Conservation (phyloP, 2,888 invertebrate species). For the Clunio marinus region DNA sequence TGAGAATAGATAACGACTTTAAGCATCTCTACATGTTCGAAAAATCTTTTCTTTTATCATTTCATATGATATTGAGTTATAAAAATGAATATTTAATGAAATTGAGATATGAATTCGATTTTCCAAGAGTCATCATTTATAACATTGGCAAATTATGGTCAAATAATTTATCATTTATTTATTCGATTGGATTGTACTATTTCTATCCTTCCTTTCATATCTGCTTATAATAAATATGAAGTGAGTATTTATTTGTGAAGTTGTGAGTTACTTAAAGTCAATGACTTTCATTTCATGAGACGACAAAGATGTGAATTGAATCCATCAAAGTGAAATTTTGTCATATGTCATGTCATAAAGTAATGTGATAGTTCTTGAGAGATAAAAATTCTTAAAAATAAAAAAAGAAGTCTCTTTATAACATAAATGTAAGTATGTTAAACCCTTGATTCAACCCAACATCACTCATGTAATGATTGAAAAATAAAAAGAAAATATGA, state of each 20-base stretch:
- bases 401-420: too few species aligned
- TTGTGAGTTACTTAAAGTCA: too few species aligned
- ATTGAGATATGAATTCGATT: not conserved
- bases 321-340: constrained; percentile 6
- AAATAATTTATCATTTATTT: constrained; percentile 6
- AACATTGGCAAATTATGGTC: constrained; percentile 10
- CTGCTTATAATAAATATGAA: too few species aligned
- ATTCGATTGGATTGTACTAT: not conserved
- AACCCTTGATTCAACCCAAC: too few species aligned
- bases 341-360: constrained; percentile 2
- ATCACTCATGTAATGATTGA: not conserved
- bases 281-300: too few species aligned
- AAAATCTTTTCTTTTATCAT: constrained; percentile 1
- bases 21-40: not conserved
- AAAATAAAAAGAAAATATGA: not conserved
- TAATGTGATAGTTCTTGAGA: constrained; percentile 7
- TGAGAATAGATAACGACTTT: constrained; percentile 15
- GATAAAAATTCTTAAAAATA: too few species aligned
- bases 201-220: not conserved
- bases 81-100: constrained; percentile 39
- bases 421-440: too few species aligned
- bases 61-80: constrained; percentile 33
- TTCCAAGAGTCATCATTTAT: constrained; percentile 31
- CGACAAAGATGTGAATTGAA: too few species aligned
- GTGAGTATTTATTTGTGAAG: too few species aligned